Evolutionary conservation across 2,888 invertebrate genomes (phyloP).

Genomic region (Seira sanloemensis): DNA sequence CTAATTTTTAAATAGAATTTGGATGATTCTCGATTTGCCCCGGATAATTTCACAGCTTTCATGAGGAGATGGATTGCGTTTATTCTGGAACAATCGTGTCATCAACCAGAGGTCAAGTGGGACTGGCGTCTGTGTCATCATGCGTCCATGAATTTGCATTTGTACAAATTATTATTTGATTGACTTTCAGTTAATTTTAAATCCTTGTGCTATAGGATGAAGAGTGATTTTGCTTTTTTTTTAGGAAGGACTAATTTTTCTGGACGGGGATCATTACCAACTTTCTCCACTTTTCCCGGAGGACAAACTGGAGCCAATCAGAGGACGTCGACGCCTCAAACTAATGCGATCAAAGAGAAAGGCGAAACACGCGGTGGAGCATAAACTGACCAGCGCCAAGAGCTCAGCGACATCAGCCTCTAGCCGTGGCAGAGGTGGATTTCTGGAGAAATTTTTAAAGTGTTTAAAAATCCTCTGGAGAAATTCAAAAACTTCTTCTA

Average conservation of each 20-base stretch:
- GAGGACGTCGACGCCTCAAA: background rate
- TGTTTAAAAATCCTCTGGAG: background rate
- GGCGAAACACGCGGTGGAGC: background rate
- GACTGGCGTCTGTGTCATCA: slow-evolving; percentile 37
- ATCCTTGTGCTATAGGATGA: background rate
- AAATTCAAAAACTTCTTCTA: too few species aligned
- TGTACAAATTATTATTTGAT: slow-evolving; percentile 11
- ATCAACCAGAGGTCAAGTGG: background rate
- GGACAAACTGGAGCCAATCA: background rate
- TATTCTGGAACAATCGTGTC: background rate
- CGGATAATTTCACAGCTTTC: too few species aligned
- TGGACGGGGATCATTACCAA: slow-evolving; percentile 31
- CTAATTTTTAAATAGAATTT: too few species aligned
- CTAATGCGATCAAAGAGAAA: too few species aligned
- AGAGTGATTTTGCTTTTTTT: background rate
- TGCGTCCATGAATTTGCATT: slow-evolving; percentile 31
- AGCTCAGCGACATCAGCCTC: background rate
- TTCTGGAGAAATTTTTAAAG: background rate
- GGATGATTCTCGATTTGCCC: too few species aligned
- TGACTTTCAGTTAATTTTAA: background rate
- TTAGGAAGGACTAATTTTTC: background rate
- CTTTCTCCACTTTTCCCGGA: slow-evolving; percentile 11
- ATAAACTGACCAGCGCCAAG: background rate
- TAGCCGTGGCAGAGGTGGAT: background rate
- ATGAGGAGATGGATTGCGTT: background rate